phyloP scores from a whole-genome alignment of 30 jellyfish, hydroid and myxozoan species.

The Hydractinia echinata region DNA sequence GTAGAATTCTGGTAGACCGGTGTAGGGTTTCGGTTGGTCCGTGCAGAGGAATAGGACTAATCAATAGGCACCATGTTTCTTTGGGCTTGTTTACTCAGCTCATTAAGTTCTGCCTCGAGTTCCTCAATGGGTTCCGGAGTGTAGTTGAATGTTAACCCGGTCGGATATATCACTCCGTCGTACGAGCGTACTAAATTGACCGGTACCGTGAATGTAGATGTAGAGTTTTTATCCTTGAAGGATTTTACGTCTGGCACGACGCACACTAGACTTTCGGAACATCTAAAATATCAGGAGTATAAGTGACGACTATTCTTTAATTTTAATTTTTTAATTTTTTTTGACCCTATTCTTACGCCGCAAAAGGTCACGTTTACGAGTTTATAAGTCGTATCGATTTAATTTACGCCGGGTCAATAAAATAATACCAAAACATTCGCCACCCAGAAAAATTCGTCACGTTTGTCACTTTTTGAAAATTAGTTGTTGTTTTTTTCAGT shows the following conservation, averaged over 20 bases:
- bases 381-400: no score
- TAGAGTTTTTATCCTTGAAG: slow-evolving; percentile 72
- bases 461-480: no score
- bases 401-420: no score
- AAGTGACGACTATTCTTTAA: no score
- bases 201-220: slow-evolving; percentile 86
- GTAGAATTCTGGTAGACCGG: no score
- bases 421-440: no score
- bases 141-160: slow-evolving; percentile 83
- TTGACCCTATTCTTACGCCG: no score
- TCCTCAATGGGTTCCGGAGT: slow-evolving; percentile 77
- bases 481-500: no score
- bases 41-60: not conserved
- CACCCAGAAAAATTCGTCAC: no score
- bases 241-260: slow-evolving; percentile 94
- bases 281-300: slow-evolving; percentile 20
- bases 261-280: slow-evolving; percentile 68
- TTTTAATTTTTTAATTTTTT: no score
- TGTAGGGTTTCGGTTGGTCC: no score
- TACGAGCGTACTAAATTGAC: slow-evolving; percentile 75
- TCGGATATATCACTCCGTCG: slow-evolving; percentile 97
- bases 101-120: slow-evolving; percentile 1
- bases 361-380: no score
- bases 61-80: slow-evolving; percentile 3
- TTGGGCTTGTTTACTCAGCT: not conserved